Base-by-base conservation (phyloP, 2,888 invertebrate genomes). In the Lydus trimaculatus region DNA sequence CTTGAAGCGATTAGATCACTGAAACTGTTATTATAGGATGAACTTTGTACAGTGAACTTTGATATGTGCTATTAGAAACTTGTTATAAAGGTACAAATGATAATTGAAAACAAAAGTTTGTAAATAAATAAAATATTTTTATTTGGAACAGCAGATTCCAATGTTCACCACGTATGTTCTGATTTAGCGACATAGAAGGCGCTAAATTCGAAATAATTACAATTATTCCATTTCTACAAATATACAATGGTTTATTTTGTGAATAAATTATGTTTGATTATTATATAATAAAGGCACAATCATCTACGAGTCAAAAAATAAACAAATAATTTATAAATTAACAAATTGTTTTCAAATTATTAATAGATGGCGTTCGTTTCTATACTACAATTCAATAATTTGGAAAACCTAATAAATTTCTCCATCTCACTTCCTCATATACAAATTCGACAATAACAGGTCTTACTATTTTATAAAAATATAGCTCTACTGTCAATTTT, bases 11-110 rank as follows among this genome's bases (percentile, higher is more conserved):
- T 11, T 23, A 9, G 13, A 20, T 11, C 4, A 17, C 11, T 52
- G 52, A 48, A 23, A n/a, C 23, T 8, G n/a, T 33, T 23, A n/a
- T 33, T 31, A 31, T 7, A 20, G 11, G 7, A 28, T 36, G 64
- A 58, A 64, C 64, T 58, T 64, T 64, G 15, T 17, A 33, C 64
- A n/a, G n/a, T 36, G 64, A 17, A 64, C 23, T 64, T 64, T 64
- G 64, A 39, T 20, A 39, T 6, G 56, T 58, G 11, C 23, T 11
- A 28, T 15, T 28, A 63, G 52, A 52, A 23, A 52, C 43, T 23
- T 23, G 9, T 4, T 8, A 11, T 23, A 52, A 52, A 52, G 48
- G 48, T 52, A 36, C 33, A 33, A 33, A 33, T 33, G 9, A 33
- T 8, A 11, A 11, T 33, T 28, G 28, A 33, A 8, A 33, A 0